These are phyloP conservation scores for Eugnorisma glareosa DNA, from an alignment of 2,888 invertebrate genomes.

Conservation along the genomic window DNA sequence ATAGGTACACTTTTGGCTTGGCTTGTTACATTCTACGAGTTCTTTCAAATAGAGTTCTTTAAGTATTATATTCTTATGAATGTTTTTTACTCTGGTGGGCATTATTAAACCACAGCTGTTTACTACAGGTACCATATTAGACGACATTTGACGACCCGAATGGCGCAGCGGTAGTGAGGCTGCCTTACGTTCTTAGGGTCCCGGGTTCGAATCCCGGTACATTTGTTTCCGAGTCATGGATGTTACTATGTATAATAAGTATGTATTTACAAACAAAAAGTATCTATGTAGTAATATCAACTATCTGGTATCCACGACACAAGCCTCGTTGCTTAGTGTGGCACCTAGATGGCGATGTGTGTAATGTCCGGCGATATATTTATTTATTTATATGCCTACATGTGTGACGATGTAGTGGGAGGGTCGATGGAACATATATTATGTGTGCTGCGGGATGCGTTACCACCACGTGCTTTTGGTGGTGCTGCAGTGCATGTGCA, in stretches of 20 bases:
- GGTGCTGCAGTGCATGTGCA: slow-evolving; percentile 46
- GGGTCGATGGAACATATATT: slow-evolving; percentile 27
- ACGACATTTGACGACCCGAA: too few species aligned
- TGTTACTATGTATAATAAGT: too few species aligned
- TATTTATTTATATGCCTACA: neutral
- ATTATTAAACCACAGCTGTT: slow-evolving; percentile 37
- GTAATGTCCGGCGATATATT: too few species aligned
- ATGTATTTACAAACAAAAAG: too few species aligned
- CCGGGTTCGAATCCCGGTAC: too few species aligned
- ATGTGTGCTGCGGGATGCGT: slow-evolving; percentile 27
- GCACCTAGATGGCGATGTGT: too few species aligned
- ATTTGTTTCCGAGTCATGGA: too few species aligned
- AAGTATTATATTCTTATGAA: slow-evolving; percentile 29
- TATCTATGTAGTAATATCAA: too few species aligned
- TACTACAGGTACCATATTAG: slow-evolving; percentile 32
- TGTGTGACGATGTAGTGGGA: neutral
- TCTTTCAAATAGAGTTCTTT: slow-evolving; percentile 13
- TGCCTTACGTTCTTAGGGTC: too few species aligned
- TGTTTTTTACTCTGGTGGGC: slow-evolving; percentile 7
- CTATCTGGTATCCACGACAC: too few species aligned
- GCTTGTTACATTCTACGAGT: slow-evolving; percentile 1
- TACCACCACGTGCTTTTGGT: slow-evolving; percentile 34
- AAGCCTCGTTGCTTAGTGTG: too few species aligned
- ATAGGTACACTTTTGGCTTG: neutral
- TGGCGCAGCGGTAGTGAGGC: too few species aligned